These are phyloP conservation scores for Calcarius lapponicus DNA, from an alignment of 2,797 vertebrate genomes.

Conservation along the genomic window DNA sequence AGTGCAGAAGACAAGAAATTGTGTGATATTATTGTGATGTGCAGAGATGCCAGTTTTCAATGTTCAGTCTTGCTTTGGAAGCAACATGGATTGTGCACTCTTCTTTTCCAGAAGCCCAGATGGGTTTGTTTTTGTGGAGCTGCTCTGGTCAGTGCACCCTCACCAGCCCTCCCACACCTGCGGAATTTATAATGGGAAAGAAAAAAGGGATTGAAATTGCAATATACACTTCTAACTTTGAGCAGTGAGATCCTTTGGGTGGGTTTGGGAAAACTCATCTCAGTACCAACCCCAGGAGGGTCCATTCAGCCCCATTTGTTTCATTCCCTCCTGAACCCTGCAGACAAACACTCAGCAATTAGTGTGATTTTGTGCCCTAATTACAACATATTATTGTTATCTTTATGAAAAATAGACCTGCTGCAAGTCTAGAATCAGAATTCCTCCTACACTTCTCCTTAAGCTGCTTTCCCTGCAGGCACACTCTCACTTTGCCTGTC, in stretches of 20 bases:
- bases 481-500: neutral
- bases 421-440: slow-evolving; percentile 19
- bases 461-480: slow-evolving; percentile 13
- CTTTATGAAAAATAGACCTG: slow-evolving; percentile 48
- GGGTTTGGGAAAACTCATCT: neutral
- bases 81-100: neutral
- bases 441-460: slow-evolving; percentile 27
- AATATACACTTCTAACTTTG: neutral
- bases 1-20: neutral
- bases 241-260: neutral
- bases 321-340: neutral
- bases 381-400: slow-evolving; percentile 27
- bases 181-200: neutral
- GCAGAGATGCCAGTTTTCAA: neutral
- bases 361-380: slow-evolving; percentile 34
- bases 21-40: neutral
- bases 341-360: neutral
- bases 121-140: neutral
- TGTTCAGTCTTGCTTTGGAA: neutral
- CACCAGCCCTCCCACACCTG: neutral
- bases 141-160: neutral
- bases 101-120: neutral
- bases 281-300: neutral
- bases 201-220: neutral
- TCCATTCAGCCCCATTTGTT: neutral